Evolutionary conservation across 2,797 vertebrate species (phyloP), one percentile per base, ranked within the genome.

Genomic region (Synanceia verrucosa): DNA sequence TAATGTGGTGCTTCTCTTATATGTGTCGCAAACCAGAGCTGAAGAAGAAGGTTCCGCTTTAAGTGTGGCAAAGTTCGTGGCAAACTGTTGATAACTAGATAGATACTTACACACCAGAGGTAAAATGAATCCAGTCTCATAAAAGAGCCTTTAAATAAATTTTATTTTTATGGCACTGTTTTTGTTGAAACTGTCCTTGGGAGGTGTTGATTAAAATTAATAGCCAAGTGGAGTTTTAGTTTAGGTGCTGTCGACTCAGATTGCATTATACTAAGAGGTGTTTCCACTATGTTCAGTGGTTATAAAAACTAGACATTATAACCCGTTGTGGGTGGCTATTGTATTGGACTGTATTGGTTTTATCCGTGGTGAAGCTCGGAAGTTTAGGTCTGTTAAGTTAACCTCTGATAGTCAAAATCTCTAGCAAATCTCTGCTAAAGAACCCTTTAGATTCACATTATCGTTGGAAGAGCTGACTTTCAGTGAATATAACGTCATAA

Each of bases 11-110:
- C 53, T 44, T 46, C 23, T 10, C 9, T 19, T 23, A 83, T 62
- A 9, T 52, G 12, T 10, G 73, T 61, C 70, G 24, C 23, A 70
- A 78, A 83, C 67, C 86, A 81, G 70, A 21, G 2, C n/a, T 2
- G 3, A 11, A 4, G 39, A 78, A 70, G n/a, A 84, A 79, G 5
- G 92, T 94, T 94, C 92, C 92, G 84, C 12, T 39, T 21, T 55
- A 70, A 82, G 65, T 94, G 46, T 90, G 86, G 58, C 46, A 93
- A 94, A 94, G 93, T 89, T 94, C 88, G 79, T n/a, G 0, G 11
- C 5, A 23, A 11, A 33, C 7, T n/a, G n/a, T n/a, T n/a, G n/a
- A n/a, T n/a, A n/a, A n/a, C n/a, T n/a, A n/a, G n/a, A n/a, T n/a
- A n/a, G n/a, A n/a, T n/a, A n/a, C n/a, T n/a, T n/a, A n/a, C n/a